Evolutionary conservation across 2,797 vertebrate genomes (phyloP), one percentile per base, ranked within the genome.

Genomic region (Gymnocypris eckloni): DNA sequence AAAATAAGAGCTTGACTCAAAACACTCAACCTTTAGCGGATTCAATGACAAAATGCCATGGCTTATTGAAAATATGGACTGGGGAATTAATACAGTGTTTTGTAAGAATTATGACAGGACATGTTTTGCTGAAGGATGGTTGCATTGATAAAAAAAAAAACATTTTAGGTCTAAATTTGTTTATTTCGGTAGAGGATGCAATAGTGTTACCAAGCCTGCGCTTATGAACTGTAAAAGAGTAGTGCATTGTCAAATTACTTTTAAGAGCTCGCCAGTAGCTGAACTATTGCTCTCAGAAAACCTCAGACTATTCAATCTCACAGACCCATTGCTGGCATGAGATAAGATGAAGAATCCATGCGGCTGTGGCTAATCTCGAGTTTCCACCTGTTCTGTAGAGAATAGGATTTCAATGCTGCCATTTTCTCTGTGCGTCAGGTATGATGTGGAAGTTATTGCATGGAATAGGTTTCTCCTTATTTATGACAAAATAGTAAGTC

Each of bases 351-450:
- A 90, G 93, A 95, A 95, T 96, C 95, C 94, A 95, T 95, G 95
- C 95, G 94, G 95, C 93, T 92, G 93, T 92, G 92, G 92, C 96
- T 98, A 97, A 98, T 98, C 97, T 96, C 66, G 93, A 93, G 89
- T 94, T 94, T 94, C 93, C 97, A 98, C 94, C 94, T 95, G 90
- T 89, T 93, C 95, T 93, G 92, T 88, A 93, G 91, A 92, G 93
- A 93, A 93, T 93, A 90, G 92, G 93, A 94, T 95, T 96, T 95
- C 93, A 93, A 92, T 90, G 89, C 88, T 90, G 93, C 93, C 93
- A 92, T 91, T 93, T 92, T 84, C 87, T 86, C 86, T 82, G n/a
- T 92, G 87, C 90, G 89, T 91, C 93, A 95, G 94, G 95, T 95
- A 91, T 95, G 93, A 94, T 94, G 95, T 93, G 50, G n/a, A 84